phyloP scores from a whole-genome alignment of 2,888 invertebrate species.

The Drosophila seclusa region DNA sequence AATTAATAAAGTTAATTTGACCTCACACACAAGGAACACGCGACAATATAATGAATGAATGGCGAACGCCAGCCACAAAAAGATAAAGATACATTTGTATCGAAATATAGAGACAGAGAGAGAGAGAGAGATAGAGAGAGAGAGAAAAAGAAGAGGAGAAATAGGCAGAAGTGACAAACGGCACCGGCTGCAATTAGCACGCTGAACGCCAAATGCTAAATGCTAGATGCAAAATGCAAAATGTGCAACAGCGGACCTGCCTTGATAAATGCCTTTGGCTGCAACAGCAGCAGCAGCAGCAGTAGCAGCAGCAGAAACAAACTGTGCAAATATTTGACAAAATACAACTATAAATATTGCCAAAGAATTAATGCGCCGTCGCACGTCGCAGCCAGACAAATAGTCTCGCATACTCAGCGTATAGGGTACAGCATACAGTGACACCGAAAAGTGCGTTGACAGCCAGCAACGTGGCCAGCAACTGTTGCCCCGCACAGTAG shows the following conservation, averaged over 20 bases:
- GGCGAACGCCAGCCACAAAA: constrained; percentile 43
- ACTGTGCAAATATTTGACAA: constrained; percentile 82
- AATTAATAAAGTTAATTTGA: constrained; percentile 82
- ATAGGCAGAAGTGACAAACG: constrained; percentile 71
- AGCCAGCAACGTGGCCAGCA: constrained; percentile 45
- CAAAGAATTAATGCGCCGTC: constrained; percentile 77
- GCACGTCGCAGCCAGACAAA: constrained; percentile 60
- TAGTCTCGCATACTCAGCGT: constrained; percentile 42
- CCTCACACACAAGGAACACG: constrained; percentile 67
- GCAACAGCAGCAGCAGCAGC: constrained; percentile 38
- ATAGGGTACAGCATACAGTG: constrained; percentile 54
- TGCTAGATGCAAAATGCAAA: constrained; percentile 31
- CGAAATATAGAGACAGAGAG: background rate
- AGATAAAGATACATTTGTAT: constrained; percentile 31
- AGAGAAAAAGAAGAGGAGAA: background rate
- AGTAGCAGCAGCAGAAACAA: constrained; percentile 48
- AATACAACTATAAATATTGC: constrained; percentile 82
- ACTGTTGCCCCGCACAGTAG: constrained; percentile 43
- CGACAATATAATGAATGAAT: constrained; percentile 79
- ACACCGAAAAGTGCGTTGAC: constrained; percentile 79
- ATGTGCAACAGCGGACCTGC: constrained; percentile 43
- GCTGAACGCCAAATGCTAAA: constrained; percentile 18
- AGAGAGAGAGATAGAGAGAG: background rate
- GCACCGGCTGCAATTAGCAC: constrained; percentile 73
- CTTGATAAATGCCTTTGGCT: constrained; percentile 80